These are phyloP conservation scores for Adelphocoris suturalis DNA, from an alignment of 2,888 invertebrate genomes.

Conservation along the genomic window DNA sequence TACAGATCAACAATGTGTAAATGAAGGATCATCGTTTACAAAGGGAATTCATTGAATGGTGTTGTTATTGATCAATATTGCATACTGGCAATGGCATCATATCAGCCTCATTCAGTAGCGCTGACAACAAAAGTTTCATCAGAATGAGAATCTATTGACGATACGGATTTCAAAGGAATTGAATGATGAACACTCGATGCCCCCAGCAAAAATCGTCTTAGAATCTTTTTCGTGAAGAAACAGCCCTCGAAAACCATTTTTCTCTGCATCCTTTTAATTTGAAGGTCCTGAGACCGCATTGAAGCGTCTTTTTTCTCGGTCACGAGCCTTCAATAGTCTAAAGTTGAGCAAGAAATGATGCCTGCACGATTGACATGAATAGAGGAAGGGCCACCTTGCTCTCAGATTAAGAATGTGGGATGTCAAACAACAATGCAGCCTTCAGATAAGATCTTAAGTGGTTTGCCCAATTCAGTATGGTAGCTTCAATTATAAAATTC, in stretches of 20 bases:
- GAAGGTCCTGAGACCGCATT: not conserved
- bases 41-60: too few relatives aligned
- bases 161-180: not conserved
- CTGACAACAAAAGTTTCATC: too few relatives aligned
- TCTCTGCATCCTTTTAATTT: not conserved
- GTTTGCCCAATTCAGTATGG: too few relatives aligned
- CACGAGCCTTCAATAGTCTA: conserved; percentile 46
- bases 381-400: conserved; percentile 32
- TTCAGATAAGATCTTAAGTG: too few relatives aligned
- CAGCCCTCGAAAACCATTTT: not conserved
- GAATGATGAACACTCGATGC: not conserved
- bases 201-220: not conserved
- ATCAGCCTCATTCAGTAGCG: too few relatives aligned
- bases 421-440: too few relatives aligned
- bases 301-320: conserved; percentile 17
- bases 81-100: too few relatives aligned
- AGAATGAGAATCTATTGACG: too few relatives aligned
- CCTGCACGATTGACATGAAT: conserved; percentile 23
- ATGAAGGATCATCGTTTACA: too few relatives aligned
- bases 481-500: too few relatives aligned
- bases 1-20: too few relatives aligned
- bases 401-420: not conserved
- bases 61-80: too few relatives aligned
- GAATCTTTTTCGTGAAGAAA: conserved; percentile 17
- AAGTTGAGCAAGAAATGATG: conserved; percentile 36